Evolutionary conservation across 2,797 vertebrate species (phyloP).

Genomic region (Chromobotia macracanthus): DNA sequence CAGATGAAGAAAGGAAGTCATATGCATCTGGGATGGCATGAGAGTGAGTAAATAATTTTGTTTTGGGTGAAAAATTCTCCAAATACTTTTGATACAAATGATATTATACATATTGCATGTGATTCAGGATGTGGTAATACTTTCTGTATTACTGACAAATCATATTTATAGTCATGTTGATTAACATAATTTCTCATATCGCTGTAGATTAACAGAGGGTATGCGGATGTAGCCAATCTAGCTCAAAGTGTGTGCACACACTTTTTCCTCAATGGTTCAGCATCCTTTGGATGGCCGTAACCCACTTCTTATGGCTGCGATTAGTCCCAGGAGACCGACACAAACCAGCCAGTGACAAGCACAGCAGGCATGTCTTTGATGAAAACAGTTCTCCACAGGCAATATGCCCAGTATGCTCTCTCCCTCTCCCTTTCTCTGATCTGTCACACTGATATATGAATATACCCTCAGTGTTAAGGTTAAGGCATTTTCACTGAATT

Average conservation of each 20-base stretch:
- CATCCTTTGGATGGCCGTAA: constrained; percentile 2
- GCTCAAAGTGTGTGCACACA: background rate
- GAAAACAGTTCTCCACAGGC: constrained; percentile 44
- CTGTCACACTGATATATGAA: constrained; percentile 56
- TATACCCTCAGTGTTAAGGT: constrained; percentile 48
- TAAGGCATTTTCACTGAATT: constrained; percentile 55
- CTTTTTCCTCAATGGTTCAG: background rate
- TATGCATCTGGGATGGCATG: no score
- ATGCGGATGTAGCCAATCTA: no score
- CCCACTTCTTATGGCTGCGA: background rate
- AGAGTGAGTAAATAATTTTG: no score
- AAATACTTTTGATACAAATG: no score
- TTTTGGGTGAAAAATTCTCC: no score
- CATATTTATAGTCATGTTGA: background rate
- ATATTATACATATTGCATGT: no score
- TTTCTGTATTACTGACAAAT: background rate
- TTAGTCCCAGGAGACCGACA: background rate
- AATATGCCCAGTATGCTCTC: constrained; percentile 4
- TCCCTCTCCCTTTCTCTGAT: constrained; percentile 17
- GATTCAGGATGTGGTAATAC: no score
- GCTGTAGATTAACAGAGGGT: background rate
- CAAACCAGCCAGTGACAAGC: constrained; percentile 34
- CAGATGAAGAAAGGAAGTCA: no score
- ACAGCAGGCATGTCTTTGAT: constrained; percentile 35
- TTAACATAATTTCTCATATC: background rate